A percentile compares a stretch with the other conserved stretches of the same genome.
Evolutionary conservation across 2,113 vertebrate genomes (phyloP).

Genomic region (Phasianus colchicus): DNA sequence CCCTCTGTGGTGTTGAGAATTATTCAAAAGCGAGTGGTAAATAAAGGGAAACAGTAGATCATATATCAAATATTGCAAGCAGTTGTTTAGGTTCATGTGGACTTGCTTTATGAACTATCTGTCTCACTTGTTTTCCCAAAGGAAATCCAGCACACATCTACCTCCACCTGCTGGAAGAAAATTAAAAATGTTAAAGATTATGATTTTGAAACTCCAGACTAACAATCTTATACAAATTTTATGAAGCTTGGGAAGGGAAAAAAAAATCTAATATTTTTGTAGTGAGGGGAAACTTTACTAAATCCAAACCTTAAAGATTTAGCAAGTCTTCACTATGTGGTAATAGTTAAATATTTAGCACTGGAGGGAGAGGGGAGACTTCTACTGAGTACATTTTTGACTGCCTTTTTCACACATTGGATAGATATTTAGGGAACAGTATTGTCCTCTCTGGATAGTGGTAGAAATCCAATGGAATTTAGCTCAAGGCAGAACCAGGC

Average conservation of each 20-base stretch:
- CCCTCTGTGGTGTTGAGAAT: not conserved
- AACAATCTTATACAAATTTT: not conserved
- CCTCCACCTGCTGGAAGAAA: slow-evolving; percentile 72
- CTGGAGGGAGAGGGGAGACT: not conserved
- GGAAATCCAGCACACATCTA: slow-evolving; percentile 56
- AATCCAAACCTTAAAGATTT: not conserved
- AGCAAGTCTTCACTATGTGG: not conserved
- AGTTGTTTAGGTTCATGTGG: not conserved
- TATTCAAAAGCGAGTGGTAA: not conserved
- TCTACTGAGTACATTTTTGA: slow-evolving; percentile 5
- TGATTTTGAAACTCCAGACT: not conserved
- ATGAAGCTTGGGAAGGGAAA: not conserved
- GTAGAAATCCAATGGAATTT: slow-evolving; percentile 45
- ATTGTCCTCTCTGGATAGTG: not conserved
- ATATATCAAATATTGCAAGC: not conserved
- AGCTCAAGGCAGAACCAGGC: slow-evolving; percentile 7
- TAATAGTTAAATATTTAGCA: not conserved
- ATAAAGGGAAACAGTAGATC: not conserved
- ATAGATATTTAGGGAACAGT: slow-evolving; percentile 6
- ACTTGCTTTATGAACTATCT: not conserved
- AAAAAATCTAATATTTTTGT: not conserved
- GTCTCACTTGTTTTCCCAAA: not conserved
- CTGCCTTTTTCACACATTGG: not conserved
- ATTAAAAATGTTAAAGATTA: slow-evolving; percentile 33
- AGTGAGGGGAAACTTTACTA: not conserved